A percentile compares a stretch with the other conserved stretches of the same genome.
Conservation (phyloP, 2,888 invertebrate genomes). For the Caenorhabditis angaria region DNA sequence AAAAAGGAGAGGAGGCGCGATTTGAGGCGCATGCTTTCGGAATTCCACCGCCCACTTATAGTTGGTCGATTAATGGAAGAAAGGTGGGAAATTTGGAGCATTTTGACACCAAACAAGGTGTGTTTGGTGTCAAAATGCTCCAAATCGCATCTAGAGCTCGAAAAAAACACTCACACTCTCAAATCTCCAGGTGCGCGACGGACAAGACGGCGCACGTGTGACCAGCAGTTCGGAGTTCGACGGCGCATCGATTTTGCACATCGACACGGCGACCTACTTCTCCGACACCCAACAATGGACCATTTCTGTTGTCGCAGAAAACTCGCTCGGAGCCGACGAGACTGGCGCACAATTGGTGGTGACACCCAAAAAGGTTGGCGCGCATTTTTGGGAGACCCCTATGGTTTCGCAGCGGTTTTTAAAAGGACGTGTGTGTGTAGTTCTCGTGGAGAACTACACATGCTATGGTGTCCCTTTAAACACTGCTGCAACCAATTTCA, state of each 20-base stretch:
- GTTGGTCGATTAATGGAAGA: constrained; percentile 64
- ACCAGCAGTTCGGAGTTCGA: constrained; percentile 40
- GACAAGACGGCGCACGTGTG: constrained; percentile 61
- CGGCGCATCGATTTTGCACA: constrained; percentile 57
- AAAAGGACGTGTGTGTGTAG: no score
- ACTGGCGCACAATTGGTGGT: constrained; percentile 57
- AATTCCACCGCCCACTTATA: constrained; percentile 61
- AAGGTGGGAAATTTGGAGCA: constrained; percentile 37
- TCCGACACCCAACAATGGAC: constrained; percentile 42
- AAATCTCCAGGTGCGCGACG: constrained; percentile 56
- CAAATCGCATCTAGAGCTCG: neutral
- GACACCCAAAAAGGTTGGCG: constrained; percentile 46
- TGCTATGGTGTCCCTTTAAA: no score
- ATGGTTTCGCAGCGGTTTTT: no score
- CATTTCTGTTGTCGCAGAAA: constrained; percentile 64
- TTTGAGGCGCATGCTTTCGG: constrained; percentile 67
- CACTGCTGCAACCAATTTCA: no score
- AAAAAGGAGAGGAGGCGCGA: constrained; percentile 60
- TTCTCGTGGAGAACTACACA: no score
- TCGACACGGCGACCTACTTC: constrained; percentile 55
- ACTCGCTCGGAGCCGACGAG: constrained; percentile 65
- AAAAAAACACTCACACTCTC: no score
- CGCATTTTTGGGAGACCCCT: neutral
- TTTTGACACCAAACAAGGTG: neutral
- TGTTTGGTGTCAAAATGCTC: no score